A percentile compares a stretch with the other conserved stretches of the same genome.
Evolutionary conservation across 2,797 vertebrate species (phyloP).

Genomic region (Tenualosa thibaudeaui): DNA sequence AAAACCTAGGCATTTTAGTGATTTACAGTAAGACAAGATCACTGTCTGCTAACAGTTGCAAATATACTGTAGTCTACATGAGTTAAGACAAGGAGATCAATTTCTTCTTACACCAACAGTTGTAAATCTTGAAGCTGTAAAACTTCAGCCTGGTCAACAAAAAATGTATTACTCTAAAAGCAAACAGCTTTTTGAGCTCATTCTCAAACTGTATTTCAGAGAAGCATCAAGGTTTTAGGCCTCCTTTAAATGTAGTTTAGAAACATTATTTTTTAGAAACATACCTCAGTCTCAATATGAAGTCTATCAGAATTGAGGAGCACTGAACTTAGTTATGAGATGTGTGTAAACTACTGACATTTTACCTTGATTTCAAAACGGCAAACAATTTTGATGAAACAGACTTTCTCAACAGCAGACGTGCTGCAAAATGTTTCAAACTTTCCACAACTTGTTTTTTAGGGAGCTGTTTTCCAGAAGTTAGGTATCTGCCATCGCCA

Average conservation of each 20-base stretch:
- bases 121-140: too few relatives aligned
- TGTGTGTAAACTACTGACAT: neutral
- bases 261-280: neutral
- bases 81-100: too few relatives aligned
- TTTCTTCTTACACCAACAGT: too few relatives aligned
- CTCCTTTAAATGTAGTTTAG: too few relatives aligned
- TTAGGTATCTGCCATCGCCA: constrained; percentile 80
- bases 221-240: too few relatives aligned
- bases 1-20: neutral
- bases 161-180: too few relatives aligned
- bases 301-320: neutral
- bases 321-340: neutral
- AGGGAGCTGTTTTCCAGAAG: constrained; percentile 79
- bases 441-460: neutral
- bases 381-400: neutral
- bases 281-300: too few relatives aligned
- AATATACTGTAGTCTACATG: neutral
- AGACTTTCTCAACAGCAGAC: neutral
- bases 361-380: constrained; percentile 22
- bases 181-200: neutral
- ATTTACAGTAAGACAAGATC: neutral
- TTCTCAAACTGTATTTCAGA: too few relatives aligned
- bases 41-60: neutral
- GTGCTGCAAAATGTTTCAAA: neutral
- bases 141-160: too few relatives aligned